These are phyloP conservation scores for Mallotus villosus DNA, from an alignment of 2,797 vertebrate genomes.

Conservation along the genomic window DNA sequence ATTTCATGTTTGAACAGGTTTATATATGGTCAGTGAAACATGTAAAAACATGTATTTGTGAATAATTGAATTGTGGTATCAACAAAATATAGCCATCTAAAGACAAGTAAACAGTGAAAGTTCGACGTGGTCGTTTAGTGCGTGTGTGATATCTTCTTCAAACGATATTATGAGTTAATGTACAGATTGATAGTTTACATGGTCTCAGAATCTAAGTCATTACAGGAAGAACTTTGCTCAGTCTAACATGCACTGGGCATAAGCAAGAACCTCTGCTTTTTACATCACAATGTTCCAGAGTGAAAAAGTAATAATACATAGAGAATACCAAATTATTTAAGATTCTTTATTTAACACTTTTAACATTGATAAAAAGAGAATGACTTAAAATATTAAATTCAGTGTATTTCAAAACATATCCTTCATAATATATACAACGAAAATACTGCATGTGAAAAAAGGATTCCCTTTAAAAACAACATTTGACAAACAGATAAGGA, in stretches of 20 bases:
- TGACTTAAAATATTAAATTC: not conserved
- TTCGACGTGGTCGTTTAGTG: not conserved
- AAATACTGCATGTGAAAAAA: conserved; percentile 5
- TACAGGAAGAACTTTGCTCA: conserved; percentile 4
- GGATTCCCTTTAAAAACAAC: not conserved
- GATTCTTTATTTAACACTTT: not conserved
- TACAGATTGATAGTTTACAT: not conserved
- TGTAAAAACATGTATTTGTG: no score
- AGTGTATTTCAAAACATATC: conserved; percentile 4
- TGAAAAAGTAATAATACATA: not conserved
- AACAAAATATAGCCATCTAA: not conserved
- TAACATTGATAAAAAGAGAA: not conserved
- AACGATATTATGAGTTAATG: conserved; percentile 9
- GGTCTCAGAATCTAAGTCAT: conserved; percentile 7
- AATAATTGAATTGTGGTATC: not conserved
- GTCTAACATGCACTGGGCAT: not conserved
- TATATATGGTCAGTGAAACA: no score
- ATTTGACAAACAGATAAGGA: not conserved
- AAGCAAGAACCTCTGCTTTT: not conserved
- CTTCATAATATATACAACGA: not conserved
- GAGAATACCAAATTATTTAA: not conserved
- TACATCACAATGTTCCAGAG: no score
- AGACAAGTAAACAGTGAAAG: not conserved
- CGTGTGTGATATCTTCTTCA: not conserved
- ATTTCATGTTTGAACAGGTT: no score